A percentile compares a stretch with the other conserved stretches of the same genome.
These are phyloP conservation scores for Zenarchopterus dispar DNA, from an alignment of 2,797 vertebrate species.

Conservation along the genomic window DNA sequence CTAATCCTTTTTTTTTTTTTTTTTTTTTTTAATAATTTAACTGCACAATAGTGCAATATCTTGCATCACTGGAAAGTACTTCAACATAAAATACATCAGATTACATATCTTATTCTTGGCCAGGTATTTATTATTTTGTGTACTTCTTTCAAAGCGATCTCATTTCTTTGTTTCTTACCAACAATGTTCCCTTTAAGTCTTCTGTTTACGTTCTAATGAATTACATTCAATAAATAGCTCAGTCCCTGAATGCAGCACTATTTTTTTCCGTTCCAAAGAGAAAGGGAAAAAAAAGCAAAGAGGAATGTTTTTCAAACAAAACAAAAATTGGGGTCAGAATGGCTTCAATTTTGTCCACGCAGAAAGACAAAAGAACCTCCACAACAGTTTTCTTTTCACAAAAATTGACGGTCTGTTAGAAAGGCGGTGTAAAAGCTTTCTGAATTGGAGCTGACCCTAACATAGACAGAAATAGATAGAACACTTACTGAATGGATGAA, in stretches of 20 bases:
- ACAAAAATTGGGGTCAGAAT: constrained; percentile 58
- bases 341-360: constrained; percentile 32
- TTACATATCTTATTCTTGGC: no score
- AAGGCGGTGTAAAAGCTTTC: constrained; percentile 48
- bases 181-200: constrained; percentile 12
- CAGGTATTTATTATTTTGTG: no score
- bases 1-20: no score
- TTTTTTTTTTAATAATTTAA: no score
- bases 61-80: no score
- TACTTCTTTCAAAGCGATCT: constrained; percentile 6
- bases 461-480: constrained; percentile 28
- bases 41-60: no score
- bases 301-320: constrained; percentile 44
- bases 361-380: constrained; percentile 48
- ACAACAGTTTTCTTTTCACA: constrained; percentile 47
- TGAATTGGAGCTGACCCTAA: constrained; percentile 55
- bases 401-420: constrained; percentile 39
- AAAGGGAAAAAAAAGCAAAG: constrained; percentile 12
- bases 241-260: constrained; percentile 27
- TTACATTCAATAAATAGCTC: constrained; percentile 54
- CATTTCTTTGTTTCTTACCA: constrained; percentile 6
- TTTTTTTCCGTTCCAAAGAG: background rate
- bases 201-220: constrained; percentile 47
- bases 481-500: constrained; percentile 42
- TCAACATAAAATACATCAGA: background rate